Evolutionary conservation across 2,113 vertebrate species (phyloP), one percentile per base, ranked within the genome.

Genomic region (Plecturocebus donacophilus): DNA sequence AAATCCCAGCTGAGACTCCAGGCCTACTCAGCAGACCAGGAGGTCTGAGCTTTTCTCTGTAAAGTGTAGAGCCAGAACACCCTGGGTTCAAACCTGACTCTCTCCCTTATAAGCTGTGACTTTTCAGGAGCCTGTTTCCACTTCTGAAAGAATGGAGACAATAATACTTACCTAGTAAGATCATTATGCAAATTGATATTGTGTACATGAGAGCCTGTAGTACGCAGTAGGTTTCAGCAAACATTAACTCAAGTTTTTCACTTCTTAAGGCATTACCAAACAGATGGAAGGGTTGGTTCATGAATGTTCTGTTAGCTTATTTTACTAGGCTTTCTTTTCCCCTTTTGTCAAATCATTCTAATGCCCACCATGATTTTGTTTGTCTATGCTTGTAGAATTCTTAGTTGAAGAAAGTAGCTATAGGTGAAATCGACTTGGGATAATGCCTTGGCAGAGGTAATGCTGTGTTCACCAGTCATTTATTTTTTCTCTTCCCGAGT

Each of bases 1-100:
- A 87, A 97, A 90, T 25, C 96, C 81, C 95, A 75, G 88, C 98
- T 68, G 91, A 98, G 97, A 97, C 96, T 80, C 52, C 97, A 97
- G 97, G 96, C 95, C 92, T 97, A 85, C 96, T 70, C 27, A n/a
- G 9, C 73, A 90, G 0, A 77, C 89, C 49, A 66, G 32, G 80
- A 96, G 11, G 85, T 30, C 30, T 32, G 32, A 32, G 21, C 54
- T 52, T 96, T 42, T 38, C 68, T 96, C 89, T 52, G n/a, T 95
- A 80, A 66, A 64, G 25, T 11, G 45, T 85, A 21, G 79, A 97
- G 61, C 66, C 77, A 23, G 73, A 70, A 27, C 0, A 5, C 49
- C 20, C 5, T 35, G 45, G 56, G 40, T 83, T 90, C 76, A 61
- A 68, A 64, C 58, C 42, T 61, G 21, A 16, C 35, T 77, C 52